These are phyloP conservation scores for Heliconius ismenius DNA, from an alignment of 2,888 invertebrate species.

Conservation along the genomic window DNA sequence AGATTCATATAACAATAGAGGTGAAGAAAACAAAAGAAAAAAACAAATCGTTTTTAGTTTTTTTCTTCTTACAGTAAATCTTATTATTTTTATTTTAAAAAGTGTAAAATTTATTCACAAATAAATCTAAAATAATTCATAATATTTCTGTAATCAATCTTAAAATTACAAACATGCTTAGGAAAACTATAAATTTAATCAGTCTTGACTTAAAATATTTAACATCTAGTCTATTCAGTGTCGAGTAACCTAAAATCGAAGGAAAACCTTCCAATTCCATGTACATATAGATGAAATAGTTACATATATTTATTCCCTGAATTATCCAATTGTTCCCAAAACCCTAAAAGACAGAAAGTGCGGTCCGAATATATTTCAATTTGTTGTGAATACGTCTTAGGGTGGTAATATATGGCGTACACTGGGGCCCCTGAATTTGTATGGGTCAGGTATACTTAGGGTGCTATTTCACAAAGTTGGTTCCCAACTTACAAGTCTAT, in stretches of 20 bases:
- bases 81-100: too few relatives aligned
- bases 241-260: not conserved
- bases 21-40: too few relatives aligned
- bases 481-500: constrained; percentile 19
- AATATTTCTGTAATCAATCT: too few relatives aligned
- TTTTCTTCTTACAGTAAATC: too few relatives aligned
- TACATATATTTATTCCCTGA: not conserved
- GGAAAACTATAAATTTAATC: not conserved
- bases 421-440: constrained; percentile 22
- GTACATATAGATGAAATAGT: constrained; percentile 1
- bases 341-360: constrained; percentile 8
- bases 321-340: constrained; percentile 11
- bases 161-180: too few relatives aligned
- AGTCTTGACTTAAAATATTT: not conserved
- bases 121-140: too few relatives aligned
- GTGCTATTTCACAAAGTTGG: constrained; percentile 22
- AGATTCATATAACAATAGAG: too few relatives aligned
- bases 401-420: constrained; percentile 15
- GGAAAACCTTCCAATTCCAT: not conserved
- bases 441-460: constrained; percentile 25
- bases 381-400: constrained; percentile 22
- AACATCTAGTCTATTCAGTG: not conserved
- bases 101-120: too few relatives aligned
- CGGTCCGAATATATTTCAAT: constrained; percentile 23
- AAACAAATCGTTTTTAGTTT: too few relatives aligned